Base-by-base conservation (phyloP, 2,888 invertebrate genomes). In the Barypeithes pellucidus region DNA sequence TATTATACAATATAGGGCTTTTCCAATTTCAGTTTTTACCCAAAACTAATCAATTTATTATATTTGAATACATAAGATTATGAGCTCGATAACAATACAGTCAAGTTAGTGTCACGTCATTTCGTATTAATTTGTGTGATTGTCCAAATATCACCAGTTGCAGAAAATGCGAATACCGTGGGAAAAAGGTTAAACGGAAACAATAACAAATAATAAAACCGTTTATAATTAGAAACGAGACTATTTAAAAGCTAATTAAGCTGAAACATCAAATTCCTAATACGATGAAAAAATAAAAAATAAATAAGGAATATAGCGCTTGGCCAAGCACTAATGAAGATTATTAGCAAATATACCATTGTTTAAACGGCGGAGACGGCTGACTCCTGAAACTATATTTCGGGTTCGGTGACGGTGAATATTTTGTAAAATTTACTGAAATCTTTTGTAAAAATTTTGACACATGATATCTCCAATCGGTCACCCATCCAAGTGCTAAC, bases 181-280 rank as follows among this genome's bases (percentile, higher is more conserved):
- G 50, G 50, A 50, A 50, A 45, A 50, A 50, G 11, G 22, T 24
- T 24, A 50, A 2, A 24, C 2, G 12, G 11, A 22, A 24, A 12
- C 11, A 24, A 50, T 11, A 50, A 12, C 22, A 50, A 24, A 22
- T 11, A 24, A 50, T 24, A 50, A 50, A 22, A 50, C n/a, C 12
- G 1, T 50, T 24, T n/a, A 4, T 11, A 50, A 50, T 24, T 50
- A 24, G 7, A 50, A 24, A 50, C 50, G 36, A 57, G n/a, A 4
- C 11, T 11, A 5, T 57, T 14, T 57, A 11, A 29, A 4, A 57
- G 16, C 33, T 57, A 57, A 57, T 57, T 57, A 57, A 24, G 54
- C 11, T 33, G 16, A 33, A 33, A 57, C 33, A 57, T 57, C 33
- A 33, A 57, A 14, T 57, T 14, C 16, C 14, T 1, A 29, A 29